These are phyloP conservation scores for Sicus ferrugineus DNA, from an alignment of 2,888 invertebrate species.

Conservation along the genomic window DNA sequence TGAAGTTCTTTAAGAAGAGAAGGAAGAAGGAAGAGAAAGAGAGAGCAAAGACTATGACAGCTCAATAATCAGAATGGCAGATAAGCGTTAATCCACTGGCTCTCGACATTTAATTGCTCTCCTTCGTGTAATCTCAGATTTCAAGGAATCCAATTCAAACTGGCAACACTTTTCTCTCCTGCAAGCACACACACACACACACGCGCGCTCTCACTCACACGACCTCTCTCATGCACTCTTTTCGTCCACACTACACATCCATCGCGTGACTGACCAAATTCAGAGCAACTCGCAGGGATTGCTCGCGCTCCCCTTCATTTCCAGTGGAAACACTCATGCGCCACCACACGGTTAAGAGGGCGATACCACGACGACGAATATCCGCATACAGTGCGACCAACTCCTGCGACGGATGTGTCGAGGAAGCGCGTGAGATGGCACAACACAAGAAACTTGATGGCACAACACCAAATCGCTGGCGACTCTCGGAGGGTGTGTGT, in stretches of 20 bases:
- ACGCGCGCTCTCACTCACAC: too few species aligned
- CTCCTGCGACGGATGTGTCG: conserved; percentile 15
- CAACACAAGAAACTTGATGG: not conserved
- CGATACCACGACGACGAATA: conserved; percentile 5
- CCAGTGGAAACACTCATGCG: conserved; percentile 10
- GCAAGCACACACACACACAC: not conserved
- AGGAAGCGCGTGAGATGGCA: conserved; percentile 9
- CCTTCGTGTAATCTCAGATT: not conserved
- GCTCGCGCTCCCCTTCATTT: too few species aligned
- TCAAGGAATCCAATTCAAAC: not conserved
- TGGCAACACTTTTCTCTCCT: not conserved
- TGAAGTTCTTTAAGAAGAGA: not conserved
- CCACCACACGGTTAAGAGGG: not conserved
- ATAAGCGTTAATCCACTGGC: not conserved
- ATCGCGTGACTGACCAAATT: too few species aligned
- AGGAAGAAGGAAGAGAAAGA: not conserved
- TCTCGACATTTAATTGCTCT: not conserved
- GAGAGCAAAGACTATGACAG: not conserved
- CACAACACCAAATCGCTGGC: too few species aligned
- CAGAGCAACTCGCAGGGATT: too few species aligned
- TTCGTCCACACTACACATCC: too few species aligned
- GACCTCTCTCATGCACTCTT: too few species aligned
- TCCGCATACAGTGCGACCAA: not conserved
- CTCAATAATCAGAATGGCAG: not conserved
- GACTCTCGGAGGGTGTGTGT: too few species aligned